Conservation (phyloP, 2,797 vertebrate species). For the Perodicticus potto region DNA sequence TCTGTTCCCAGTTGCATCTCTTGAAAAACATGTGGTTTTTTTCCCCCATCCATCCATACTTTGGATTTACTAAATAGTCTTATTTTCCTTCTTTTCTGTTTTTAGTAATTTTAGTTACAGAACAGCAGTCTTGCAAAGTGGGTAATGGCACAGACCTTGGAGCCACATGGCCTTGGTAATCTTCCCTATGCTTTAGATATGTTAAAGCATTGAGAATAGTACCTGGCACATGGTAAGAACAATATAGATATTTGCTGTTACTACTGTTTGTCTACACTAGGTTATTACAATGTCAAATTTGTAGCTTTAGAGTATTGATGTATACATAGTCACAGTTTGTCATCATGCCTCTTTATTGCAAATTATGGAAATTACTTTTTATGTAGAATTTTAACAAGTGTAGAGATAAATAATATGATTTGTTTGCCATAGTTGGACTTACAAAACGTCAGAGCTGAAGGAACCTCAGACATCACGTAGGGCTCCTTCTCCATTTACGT, state of each 20-base stretch:
- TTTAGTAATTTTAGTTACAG: neutral
- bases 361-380: neutral
- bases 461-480: neutral
- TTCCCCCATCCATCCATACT: neutral
- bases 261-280: neutral
- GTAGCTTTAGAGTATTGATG: neutral
- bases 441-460: neutral
- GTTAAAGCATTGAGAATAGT: neutral
- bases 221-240: neutral
- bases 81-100: neutral
- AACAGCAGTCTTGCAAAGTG: neutral
- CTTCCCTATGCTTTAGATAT: neutral
- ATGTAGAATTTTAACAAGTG: neutral
- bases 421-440: neutral
- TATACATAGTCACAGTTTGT: neutral
- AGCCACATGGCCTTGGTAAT: neutral
- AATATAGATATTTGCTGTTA: accelerated
- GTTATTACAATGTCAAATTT: neutral
- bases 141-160: too few species aligned
- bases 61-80: too few species aligned
- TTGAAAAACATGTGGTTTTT: too few species aligned
- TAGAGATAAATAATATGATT: neutral
- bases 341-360: neutral
- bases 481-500: neutral
- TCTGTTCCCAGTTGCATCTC: neutral